Base-by-base conservation (phyloP, 2,797 vertebrate genomes). In the Enteromius radiatus region DNA sequence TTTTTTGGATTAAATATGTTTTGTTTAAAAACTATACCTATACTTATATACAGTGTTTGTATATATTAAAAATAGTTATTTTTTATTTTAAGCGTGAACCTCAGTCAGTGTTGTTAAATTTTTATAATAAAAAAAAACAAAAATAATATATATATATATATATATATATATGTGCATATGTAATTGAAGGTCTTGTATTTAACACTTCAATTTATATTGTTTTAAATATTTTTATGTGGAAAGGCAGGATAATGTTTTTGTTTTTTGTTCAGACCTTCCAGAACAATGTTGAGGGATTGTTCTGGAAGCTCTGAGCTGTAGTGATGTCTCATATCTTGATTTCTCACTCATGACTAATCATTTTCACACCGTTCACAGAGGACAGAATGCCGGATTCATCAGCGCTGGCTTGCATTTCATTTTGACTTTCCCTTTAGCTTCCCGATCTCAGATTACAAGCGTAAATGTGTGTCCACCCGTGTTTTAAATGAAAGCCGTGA, bases 271-370 rank as follows among this genome's bases (percentile, higher is more conserved):
- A 26, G 59, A 17, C 59, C 59, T 63, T 63, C 59, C 5, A 63
- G 59, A 31, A 63, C 59, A 17, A 31, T 31, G 43, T 63, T 43
- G 31, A 68, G 36, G 63, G 84, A 84, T 71, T 82, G 17, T 88
- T 88, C 87, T 83, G 52, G 82, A 86, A 88, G 77, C 52, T 78
- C 77, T 81, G 26, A 80, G 45, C 77, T 78, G 41, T 77, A 73
- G 15, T 81, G 81, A 23, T 68, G 71, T 84, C 73, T 87, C 68
- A 74, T 67, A 68, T 78, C 80, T 83, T 52, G 14, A 54, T 70
- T 82, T 74, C 71, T 83, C 61, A 59, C 52, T 69, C 75, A 78
- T 86, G 86, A 85, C 82, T 84, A 85, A 87, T 88, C 82, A 69
- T 41, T 86, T 86, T 84, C 36, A 69, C 82, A 81, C 45, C 23